phyloP scores from a whole-genome alignment of 2,113 vertebrate species.

The Ageneiosus marmoratus region DNA sequence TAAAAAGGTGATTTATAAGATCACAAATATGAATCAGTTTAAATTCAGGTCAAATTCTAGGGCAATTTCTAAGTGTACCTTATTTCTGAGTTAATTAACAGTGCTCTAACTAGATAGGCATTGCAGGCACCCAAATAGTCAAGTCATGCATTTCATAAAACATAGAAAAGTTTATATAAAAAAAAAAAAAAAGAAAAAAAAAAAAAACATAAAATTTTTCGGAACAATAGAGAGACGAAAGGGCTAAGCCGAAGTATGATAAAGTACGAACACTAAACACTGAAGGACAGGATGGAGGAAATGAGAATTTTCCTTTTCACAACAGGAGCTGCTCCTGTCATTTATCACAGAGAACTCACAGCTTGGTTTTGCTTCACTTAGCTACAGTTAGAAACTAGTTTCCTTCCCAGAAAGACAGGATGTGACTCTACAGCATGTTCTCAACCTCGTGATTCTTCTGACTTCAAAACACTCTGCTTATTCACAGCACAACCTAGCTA shows the following conservation, averaged over 20 bases:
- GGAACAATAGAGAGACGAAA: neutral
- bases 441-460: constrained; percentile 7
- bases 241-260: too few species aligned
- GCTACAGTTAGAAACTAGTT: neutral
- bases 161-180: too few species aligned
- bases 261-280: neutral
- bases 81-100: neutral
- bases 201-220: too few species aligned
- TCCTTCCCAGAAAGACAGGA: constrained; percentile 32
- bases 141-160: neutral
- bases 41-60: too few species aligned
- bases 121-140: neutral
- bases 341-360: neutral
- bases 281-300: neutral
- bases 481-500: constrained; percentile 40
- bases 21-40: neutral
- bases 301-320: neutral
- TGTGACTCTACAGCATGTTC: constrained; percentile 52
- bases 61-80: too few species aligned
- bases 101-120: neutral
- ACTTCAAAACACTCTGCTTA: constrained; percentile 15
- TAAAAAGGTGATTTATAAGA: neutral
- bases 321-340: neutral
- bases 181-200: too few species aligned
- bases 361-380: neutral